phyloP scores from a whole-genome alignment of 2,113 vertebrate genomes.

The Tachycineta bicolor region DNA sequence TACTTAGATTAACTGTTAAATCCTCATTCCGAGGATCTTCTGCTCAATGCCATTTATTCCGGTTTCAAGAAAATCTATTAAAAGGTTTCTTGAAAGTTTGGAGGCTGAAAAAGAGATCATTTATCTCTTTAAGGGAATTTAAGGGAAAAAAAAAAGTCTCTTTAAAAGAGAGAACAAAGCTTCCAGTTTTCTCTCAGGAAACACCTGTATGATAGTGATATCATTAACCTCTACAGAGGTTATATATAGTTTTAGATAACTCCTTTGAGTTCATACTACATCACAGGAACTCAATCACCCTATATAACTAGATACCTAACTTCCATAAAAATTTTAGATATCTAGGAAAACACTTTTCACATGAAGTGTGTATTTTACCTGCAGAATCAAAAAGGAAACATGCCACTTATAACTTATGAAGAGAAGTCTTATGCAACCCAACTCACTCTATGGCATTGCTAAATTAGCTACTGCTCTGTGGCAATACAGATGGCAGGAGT shows the following conservation, averaged over 20 bases:
- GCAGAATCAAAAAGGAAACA: not conserved
- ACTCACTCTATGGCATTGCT: not conserved
- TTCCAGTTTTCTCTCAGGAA: not conserved
- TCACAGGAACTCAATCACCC: not conserved
- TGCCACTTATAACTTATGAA: not conserved
- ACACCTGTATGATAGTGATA: not conserved
- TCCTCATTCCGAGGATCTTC: not conserved
- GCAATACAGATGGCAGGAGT: not conserved
- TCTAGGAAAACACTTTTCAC: not conserved
- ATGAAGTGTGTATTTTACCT: not conserved
- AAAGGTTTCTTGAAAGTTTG: not conserved
- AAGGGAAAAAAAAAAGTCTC: not conserved
- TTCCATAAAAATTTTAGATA: not conserved
- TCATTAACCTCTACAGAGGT: not conserved
- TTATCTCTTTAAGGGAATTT: too few species aligned
- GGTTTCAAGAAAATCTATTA: not conserved
- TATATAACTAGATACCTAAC: not conserved
- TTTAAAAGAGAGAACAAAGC: not conserved
- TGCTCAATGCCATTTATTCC: rapidly evolving
- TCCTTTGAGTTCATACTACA: not conserved
- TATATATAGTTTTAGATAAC: not conserved
- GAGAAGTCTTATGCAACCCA: not conserved
- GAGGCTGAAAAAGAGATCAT: not conserved
- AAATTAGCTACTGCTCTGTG: not conserved
- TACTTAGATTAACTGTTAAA: not conserved